Evolutionary conservation across 2,113 vertebrate species (phyloP).

Genomic region (Thomomys bottae): DNA sequence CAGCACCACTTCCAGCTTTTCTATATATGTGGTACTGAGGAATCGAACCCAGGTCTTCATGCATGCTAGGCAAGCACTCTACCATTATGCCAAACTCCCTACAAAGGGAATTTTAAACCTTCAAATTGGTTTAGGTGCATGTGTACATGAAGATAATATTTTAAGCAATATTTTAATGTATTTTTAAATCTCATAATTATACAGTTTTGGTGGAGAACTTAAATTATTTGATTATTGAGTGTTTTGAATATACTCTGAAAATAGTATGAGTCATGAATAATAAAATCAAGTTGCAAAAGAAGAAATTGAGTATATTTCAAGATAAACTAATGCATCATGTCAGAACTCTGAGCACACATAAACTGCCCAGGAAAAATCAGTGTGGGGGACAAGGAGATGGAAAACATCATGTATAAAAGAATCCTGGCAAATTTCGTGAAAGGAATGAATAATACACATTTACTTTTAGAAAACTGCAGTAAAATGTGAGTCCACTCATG

Average conservation of each 20-base stretch:
- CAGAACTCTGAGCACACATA: neutral
- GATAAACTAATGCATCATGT: neutral
- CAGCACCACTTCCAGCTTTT: too few relatives aligned
- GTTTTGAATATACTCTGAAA: slow-evolving; percentile 56
- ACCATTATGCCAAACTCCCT: too few relatives aligned
- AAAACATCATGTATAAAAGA: neutral
- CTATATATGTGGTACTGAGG: too few relatives aligned
- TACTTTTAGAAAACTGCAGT: slow-evolving; percentile 6
- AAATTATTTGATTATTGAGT: slow-evolving; percentile 39
- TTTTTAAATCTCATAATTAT: slow-evolving; percentile 11
- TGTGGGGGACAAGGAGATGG: slow-evolving; percentile 47
- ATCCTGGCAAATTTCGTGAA: slow-evolving; percentile 49
- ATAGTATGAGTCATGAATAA: slow-evolving; percentile 8
- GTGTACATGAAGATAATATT: slow-evolving; percentile 13
- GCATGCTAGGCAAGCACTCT: too few relatives aligned
- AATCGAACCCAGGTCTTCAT: too few relatives aligned
- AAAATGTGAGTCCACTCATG: neutral
- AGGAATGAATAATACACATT: slow-evolving; percentile 61
- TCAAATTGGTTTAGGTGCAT: neutral
- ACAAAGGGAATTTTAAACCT: slow-evolving; percentile 21
- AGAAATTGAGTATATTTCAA: neutral
- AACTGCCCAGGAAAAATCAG: neutral
- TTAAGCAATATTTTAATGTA: too few relatives aligned
- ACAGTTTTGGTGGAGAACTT: slow-evolving; percentile 36
- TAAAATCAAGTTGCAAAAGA: neutral